phyloP scores from a whole-genome alignment of 1,140 invertebrate genomes.

The Aradophagus sp. region DNA sequence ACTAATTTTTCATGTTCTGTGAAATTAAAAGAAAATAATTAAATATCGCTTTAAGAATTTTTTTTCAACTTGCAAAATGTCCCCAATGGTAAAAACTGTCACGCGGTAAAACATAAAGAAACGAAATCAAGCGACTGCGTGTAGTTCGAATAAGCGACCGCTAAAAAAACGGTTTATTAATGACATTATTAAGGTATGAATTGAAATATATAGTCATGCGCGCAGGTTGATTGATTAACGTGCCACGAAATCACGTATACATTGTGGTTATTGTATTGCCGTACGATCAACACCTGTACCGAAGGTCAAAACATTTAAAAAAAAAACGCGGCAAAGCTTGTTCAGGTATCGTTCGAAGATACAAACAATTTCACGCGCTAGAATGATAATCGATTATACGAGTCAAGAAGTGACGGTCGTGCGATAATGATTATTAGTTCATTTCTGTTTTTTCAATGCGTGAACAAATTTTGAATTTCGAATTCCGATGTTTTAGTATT shows the following conservation, averaged over 20 bases:
- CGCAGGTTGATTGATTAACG: constrained; percentile 54
- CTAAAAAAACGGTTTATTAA: too few species aligned
- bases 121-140: too few species aligned
- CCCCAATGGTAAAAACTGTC: too few species aligned
- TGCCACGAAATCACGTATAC: constrained; percentile 53
- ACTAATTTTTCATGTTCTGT: too few species aligned
- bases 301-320: constrained; percentile 54
- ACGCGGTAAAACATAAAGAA: too few species aligned
- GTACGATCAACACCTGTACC: constrained; percentile 54
- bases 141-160: too few species aligned
- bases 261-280: constrained; percentile 46
- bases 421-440: constrained; percentile 34
- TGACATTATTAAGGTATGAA: constrained; percentile 55
- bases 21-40: too few species aligned
- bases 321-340: constrained; percentile 6
- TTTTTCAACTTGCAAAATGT: too few species aligned
- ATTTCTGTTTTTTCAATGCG: too few species aligned
- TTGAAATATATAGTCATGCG: constrained; percentile 53
- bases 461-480: too few species aligned
- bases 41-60: too few species aligned
- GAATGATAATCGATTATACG: constrained; percentile 43
- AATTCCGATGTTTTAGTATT: too few species aligned
- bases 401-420: constrained; percentile 30
- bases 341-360: constrained; percentile 29
- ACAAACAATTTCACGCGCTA: constrained; percentile 45